Base-by-base conservation (phyloP, 2,797 vertebrate species). In the Cyprinella venusta region DNA sequence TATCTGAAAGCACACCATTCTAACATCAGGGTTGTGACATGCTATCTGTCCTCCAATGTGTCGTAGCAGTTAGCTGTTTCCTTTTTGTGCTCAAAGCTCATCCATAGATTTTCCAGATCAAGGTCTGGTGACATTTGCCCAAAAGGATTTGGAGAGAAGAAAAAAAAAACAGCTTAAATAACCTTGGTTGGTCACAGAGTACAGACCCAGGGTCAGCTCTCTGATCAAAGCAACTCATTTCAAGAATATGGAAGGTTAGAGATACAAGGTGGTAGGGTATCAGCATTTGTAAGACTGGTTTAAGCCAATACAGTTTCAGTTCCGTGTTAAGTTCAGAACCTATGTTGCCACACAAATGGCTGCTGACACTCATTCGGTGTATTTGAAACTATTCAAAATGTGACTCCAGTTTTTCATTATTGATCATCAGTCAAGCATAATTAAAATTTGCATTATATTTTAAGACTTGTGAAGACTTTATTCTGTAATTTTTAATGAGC, bases 161-260 rank as follows among this genome's bases (percentile, higher is more conserved):
- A 19, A 8, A 10, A 30, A 54, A 75, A 74, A 80, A 59, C 48
- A 16, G 21, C 38, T 86, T 82, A 61, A 69, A 81, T 40, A 26
- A 33, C 81, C 18, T 70, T 56, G 36, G 36, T 24, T 67, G 30
- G 63, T 63, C 64, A 56, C 52, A 70, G 70, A 38, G 45, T 42
- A 59, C 19, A 82, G 52, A 76, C 67, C 65, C 54, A 50, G 75
- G 80, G 80, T 87, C 87, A 85, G 76, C 38, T 84, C 80, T 84
- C 65, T 84, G 72, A 79, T 80, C 79, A 90, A 59, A 75, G 59
- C 64, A 80, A n/a, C 26, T 76, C 76, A 70, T 67, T 85, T 79
- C 30, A 68, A 74, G 76, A 75, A 79, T 24, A 68, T n/a, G 16
- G 74, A 50, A 68, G 76, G 80, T 83, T 84, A 52, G 59, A 40